Percentiles rank a stretch among this genome's conserved stretches.
Evolutionary conservation across 2,888 invertebrate species (phyloP).

Genomic region (Ferdinandea cuprea): DNA sequence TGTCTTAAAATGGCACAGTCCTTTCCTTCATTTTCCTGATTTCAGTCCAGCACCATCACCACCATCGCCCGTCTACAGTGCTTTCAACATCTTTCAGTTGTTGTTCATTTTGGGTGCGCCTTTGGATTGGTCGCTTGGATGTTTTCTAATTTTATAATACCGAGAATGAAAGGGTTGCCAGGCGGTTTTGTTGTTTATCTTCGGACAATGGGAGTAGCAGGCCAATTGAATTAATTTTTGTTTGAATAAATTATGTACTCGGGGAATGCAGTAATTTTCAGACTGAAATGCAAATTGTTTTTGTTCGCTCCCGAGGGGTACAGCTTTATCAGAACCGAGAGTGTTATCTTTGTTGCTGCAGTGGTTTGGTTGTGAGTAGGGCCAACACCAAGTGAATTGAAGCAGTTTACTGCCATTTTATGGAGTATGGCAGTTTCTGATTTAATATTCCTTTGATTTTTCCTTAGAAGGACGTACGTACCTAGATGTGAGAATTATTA

Average conservation of each 20-base stretch:
- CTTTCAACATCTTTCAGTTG: neutral
- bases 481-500: slow-evolving; percentile 41
- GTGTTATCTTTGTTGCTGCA: slow-evolving; percentile 44
- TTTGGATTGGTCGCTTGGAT: slow-evolving; percentile 12
- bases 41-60: neutral
- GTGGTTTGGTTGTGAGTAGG: slow-evolving; percentile 6
- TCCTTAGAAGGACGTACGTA: no score
- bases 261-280: slow-evolving; percentile 60
- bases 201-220: slow-evolving; percentile 48
- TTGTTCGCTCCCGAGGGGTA: slow-evolving; percentile 26
- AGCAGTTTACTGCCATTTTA: slow-evolving; percentile 54
- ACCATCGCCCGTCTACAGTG: neutral
- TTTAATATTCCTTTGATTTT: slow-evolving; percentile 40
- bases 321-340: slow-evolving; percentile 27
- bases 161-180: slow-evolving; percentile 53
- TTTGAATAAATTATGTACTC: slow-evolving; percentile 66
- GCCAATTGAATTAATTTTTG: slow-evolving; percentile 74
- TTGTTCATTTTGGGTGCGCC: slow-evolving; percentile 16
- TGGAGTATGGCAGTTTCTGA: slow-evolving; percentile 37
- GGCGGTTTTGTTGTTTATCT: slow-evolving; percentile 62
- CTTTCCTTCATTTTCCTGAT: slow-evolving; percentile 16
- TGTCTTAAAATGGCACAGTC: slow-evolving; percentile 54
- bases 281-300: slow-evolving; percentile 66
- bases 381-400: slow-evolving; percentile 1
- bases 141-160: slow-evolving; percentile 55